A percentile compares a stretch with the other conserved stretches of the same genome.
Conservation (phyloP, 2,888 invertebrate species). For the Dolichomitus sp. region DNA sequence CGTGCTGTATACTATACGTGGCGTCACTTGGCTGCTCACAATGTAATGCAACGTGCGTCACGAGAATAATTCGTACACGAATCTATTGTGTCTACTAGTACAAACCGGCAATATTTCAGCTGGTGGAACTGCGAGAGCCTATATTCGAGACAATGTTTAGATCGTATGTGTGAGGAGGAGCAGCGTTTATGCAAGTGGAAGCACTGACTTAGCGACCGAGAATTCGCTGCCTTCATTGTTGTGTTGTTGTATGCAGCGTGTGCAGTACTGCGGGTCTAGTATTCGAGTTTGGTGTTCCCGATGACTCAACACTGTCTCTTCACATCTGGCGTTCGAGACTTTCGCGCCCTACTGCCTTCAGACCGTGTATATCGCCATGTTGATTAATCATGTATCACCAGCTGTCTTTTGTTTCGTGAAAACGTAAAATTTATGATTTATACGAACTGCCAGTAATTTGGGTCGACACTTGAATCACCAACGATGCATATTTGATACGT, state of each 20-base stretch:
- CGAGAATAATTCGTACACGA: slow-evolving; percentile 18
- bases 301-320: slow-evolving; percentile 3
- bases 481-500: too few relatives aligned
- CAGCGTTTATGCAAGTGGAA: background rate
- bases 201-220: background rate
- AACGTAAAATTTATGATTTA: too few relatives aligned
- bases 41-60: background rate
- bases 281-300: slow-evolving; percentile 6
- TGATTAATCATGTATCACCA: background rate
- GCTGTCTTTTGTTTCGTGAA: too few relatives aligned
- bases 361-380: background rate
- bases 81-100: background rate
- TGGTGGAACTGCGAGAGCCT: background rate
- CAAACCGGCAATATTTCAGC: background rate
- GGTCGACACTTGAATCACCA: too few relatives aligned
- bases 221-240: slow-evolving; percentile 7
- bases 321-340: slow-evolving; percentile 5
- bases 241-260: background rate
- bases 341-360: background rate
- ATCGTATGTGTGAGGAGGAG: background rate
- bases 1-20: background rate
- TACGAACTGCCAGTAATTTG: too few relatives aligned
- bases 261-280: background rate
- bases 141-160: slow-evolving; percentile 4
- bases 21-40: background rate